Conservation (phyloP, 2,113 vertebrate genomes). For the Datnioides undecimradiatus region DNA sequence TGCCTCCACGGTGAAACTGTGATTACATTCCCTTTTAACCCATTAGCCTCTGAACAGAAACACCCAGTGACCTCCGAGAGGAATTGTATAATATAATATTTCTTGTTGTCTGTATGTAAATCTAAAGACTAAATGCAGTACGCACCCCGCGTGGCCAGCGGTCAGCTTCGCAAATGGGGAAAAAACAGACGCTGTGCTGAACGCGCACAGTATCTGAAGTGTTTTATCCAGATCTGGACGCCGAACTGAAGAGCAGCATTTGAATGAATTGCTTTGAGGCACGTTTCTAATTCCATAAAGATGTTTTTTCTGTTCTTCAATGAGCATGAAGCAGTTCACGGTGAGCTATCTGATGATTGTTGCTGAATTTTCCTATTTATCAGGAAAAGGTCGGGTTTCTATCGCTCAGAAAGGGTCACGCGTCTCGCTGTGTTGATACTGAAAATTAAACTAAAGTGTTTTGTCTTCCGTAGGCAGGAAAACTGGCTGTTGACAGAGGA, state of each 20-base stretch:
- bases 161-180: neutral
- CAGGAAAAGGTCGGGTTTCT: neutral
- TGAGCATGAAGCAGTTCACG: neutral
- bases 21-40: neutral
- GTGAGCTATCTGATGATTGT: neutral
- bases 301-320: neutral
- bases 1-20: neutral
- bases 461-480: constrained; percentile 88
- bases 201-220: neutral
- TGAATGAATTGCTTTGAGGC: neutral
- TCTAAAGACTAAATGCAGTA: neutral
- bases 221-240: neutral
- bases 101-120: neutral
- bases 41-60: neutral
- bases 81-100: neutral
- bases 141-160: neutral
- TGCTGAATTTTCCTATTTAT: neutral
- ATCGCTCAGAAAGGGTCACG: neutral
- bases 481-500: constrained; percentile 94
- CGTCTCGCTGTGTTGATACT: neutral
- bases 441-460: neutral
- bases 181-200: neutral
- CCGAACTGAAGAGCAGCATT: neutral
- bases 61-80: neutral
- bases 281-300: neutral